Conservation (phyloP, 2,797 vertebrate genomes). For the Chiloscyllium punctatum region DNA sequence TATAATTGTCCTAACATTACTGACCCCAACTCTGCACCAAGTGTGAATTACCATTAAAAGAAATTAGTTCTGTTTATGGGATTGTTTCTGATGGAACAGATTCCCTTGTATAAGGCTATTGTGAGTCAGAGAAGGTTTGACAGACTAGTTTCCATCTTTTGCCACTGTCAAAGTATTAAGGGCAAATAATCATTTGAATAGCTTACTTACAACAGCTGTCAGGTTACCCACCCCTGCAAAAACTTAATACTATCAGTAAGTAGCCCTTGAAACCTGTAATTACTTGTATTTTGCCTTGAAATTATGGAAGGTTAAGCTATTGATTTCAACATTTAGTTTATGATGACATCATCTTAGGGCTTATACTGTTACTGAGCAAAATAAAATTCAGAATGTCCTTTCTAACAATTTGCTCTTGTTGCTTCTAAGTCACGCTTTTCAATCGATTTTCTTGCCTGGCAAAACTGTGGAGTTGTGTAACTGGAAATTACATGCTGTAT, state of each 20-base stretch:
- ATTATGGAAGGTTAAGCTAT: not conserved
- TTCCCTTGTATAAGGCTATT: not conserved
- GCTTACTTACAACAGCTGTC: not conserved
- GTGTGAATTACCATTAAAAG: not conserved
- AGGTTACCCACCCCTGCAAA: not conserved
- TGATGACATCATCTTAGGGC: not conserved
- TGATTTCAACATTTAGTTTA: not conserved
- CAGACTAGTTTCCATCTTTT: not conserved
- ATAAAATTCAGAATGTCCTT: not conserved
- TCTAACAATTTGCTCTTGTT: not conserved
- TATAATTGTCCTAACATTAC: not conserved
- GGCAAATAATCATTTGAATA: not conserved
- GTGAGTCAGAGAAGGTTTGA: not conserved
- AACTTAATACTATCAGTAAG: not conserved
- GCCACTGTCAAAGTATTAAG: not conserved
- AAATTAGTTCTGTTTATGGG: not conserved
- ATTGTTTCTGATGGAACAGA: not conserved
- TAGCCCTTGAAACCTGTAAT: not conserved
- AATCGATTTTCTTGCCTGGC: not conserved
- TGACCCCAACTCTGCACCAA: not conserved
- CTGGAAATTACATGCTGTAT: not conserved
- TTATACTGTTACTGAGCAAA: not conserved
- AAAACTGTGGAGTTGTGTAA: not conserved
- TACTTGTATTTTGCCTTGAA: not conserved
- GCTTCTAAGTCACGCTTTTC: not conserved